Conservation (phyloP, 2,113 vertebrate genomes). For the Octodon degus region DNA sequence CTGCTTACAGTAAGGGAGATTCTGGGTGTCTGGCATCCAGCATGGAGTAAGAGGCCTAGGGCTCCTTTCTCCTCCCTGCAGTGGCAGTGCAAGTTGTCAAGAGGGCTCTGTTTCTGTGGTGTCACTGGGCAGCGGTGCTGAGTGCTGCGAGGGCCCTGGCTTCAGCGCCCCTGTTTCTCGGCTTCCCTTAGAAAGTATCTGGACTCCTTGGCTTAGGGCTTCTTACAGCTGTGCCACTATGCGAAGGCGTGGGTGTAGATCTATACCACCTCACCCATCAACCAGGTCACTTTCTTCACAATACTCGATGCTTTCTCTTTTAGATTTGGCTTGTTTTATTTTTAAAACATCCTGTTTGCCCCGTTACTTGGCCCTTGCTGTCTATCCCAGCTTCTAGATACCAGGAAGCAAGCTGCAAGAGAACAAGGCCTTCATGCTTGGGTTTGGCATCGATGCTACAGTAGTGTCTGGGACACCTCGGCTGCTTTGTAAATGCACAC, state of each 20-base stretch:
- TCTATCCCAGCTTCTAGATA: not conserved
- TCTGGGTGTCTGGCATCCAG: not conserved
- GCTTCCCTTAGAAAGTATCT: not conserved
- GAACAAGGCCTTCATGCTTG: not conserved
- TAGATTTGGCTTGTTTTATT: not conserved
- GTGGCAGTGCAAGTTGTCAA: no score
- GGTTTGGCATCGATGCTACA: not conserved
- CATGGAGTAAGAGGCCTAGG: not conserved
- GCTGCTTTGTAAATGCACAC: not conserved
- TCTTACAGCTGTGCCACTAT: not conserved
- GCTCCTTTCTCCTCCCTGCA: not conserved
- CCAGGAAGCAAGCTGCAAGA: not conserved
- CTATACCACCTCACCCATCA: not conserved
- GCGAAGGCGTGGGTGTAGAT: not conserved
- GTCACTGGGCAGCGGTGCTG: no score
- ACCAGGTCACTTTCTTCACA: not conserved
- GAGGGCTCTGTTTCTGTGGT: rapidly evolving
- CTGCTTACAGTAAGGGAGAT: not conserved
- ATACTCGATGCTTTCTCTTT: not conserved
- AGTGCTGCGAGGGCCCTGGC: not conserved
- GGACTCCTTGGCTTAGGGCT: not conserved
- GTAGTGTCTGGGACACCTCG: not conserved
- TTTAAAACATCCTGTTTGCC: not conserved
- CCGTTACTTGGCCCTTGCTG: rapidly evolving
- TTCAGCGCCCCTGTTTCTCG: not conserved